Evolutionary conservation across 2,888 invertebrate species (phyloP), one percentile per base, ranked within the genome.

Genomic region (Epirrhoe tristata): DNA sequence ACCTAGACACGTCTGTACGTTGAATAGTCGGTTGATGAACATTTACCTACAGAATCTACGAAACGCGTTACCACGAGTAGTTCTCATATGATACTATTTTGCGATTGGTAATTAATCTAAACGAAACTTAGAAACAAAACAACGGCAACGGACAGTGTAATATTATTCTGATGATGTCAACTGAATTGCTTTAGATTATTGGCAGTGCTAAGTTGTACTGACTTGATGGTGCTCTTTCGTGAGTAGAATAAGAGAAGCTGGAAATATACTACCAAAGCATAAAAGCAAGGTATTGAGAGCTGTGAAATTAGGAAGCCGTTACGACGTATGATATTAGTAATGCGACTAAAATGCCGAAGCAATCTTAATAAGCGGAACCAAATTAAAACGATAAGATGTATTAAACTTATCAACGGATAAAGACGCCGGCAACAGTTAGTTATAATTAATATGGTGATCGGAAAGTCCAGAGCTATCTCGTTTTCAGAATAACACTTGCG

Each of bases 401-500:
- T 48, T 48, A 16, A 52, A 31, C n/a, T 48, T 24, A n/a, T 43
- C 32, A 10, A 56, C 32, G 46, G 53, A 58, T 58, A 51, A 63
- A 68, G 61, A 32, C 61, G 54, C 14, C 6, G 50, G 24, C 64
- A 64, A 80, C 79, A 76, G 71, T 69, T 77, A 79, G 77, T 81
- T 78, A 77, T 34, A 79, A 77, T 80, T 77, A 79, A 81, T 80
- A 80, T 84, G 64, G 81, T 81, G 83, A 84, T 90, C 90, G 92
- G 93, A 91, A 91, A 93, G 91, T 88, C 92, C 92, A 87, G 87
- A 87, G 86, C 78, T 86, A 87, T 91, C 90, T 89, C 81, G 90
- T 88, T 89, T 88, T 90, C 87, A 88, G 92, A 93, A 93, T 91
- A 93, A 88, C 91, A 93, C 92, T 93, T 90, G 92, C 82, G 80